phyloP scores from a whole-genome alignment of 92 coral and sea anemone species.

The Porites cylindrica region DNA sequence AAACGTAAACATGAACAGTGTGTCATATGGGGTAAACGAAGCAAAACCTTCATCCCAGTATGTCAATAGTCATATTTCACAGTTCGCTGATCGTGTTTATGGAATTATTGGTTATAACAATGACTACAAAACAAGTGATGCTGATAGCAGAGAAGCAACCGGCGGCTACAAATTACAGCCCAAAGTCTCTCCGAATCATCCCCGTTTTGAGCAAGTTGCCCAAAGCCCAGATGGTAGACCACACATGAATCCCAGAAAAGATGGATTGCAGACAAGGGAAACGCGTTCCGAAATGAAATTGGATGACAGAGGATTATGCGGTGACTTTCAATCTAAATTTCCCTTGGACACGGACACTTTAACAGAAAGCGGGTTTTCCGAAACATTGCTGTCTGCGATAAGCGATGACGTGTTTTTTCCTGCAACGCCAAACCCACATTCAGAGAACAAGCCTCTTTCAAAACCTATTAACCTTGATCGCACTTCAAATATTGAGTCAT shows the following conservation, averaged over 20 bases:
- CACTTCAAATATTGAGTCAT: not conserved
- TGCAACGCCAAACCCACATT: not conserved
- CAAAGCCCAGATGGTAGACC: not conserved
- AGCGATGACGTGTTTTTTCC: conserved; percentile 34
- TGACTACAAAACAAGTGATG: conserved; percentile 33
- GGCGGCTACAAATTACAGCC: not conserved
- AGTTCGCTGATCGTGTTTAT: conserved; percentile 27
- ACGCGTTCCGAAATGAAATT: not conserved
- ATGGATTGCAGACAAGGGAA: not conserved
- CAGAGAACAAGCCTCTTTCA: not conserved
- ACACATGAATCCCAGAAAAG: conserved; percentile 10
- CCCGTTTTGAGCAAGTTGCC: not conserved
- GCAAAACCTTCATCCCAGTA: conserved; percentile 16
- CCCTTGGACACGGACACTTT: conserved; percentile 3
- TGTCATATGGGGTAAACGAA: not conserved
- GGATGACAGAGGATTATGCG: not conserved
- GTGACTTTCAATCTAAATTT: conserved; percentile 16
- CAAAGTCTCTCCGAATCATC: not conserved
- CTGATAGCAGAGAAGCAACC: conserved; percentile 5
- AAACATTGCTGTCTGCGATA: conserved; percentile 10
- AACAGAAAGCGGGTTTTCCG: conserved; percentile 27
- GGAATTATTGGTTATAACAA: conserved; percentile 27
- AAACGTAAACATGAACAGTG: conserved; percentile 30
- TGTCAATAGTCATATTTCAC: conserved; percentile 42
- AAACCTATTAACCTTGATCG: not conserved